Evolutionary conservation across 2,113 vertebrate genomes (phyloP).

Genomic region (Columba livia): DNA sequence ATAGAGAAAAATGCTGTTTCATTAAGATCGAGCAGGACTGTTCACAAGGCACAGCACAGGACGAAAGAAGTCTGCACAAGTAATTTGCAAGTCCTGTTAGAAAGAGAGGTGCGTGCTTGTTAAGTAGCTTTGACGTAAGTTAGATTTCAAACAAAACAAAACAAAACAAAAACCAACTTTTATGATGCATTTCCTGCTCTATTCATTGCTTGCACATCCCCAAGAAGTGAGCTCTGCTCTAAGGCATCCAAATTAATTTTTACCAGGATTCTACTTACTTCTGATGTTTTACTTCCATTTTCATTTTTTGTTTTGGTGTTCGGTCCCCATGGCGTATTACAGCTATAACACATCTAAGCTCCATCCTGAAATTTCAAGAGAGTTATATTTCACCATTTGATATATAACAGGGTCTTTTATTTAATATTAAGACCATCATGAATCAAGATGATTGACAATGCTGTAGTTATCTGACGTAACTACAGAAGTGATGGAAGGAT

Average conservation of each 20-base stretch:
- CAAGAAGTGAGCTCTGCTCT: background rate
- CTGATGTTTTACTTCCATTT: conserved; percentile 88
- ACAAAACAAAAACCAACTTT: background rate
- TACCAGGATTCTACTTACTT: conserved; percentile 59
- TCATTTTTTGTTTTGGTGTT: conserved; percentile 87
- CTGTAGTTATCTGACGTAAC: background rate
- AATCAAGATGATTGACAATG: background rate
- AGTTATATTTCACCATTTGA: background rate
- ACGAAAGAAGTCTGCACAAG: background rate
- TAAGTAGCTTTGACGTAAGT: background rate
- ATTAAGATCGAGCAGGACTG: background rate
- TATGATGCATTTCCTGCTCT: background rate
- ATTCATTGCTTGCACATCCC: background rate
- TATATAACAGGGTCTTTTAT: background rate
- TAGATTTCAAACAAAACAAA: background rate
- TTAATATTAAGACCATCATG: background rate
- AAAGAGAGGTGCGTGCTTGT: background rate
- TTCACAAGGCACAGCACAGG: background rate
- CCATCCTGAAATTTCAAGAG: conserved; percentile 82
- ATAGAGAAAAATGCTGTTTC: background rate
- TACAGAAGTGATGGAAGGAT: conserved; percentile 28
- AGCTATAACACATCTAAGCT: conserved; percentile 86
- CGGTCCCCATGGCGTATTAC: conserved; percentile 84
- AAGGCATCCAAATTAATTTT: background rate
- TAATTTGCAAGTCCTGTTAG: background rate